These are phyloP conservation scores for Melanaphis sacchari DNA, from an alignment of 1,140 invertebrate genomes.

Conservation along the genomic window DNA sequence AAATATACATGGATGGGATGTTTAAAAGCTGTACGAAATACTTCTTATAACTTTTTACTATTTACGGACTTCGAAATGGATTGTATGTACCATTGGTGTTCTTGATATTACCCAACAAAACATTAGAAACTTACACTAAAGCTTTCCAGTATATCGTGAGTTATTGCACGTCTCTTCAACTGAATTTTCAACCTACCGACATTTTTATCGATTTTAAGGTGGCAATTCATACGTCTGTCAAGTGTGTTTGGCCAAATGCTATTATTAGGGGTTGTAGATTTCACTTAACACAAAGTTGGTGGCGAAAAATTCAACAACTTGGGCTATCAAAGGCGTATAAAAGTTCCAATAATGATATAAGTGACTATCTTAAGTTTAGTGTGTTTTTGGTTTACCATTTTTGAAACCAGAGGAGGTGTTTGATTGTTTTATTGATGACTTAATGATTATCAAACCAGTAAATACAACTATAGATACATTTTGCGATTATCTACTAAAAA, in stretches of 20 bases:
- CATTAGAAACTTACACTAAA: too few relatives aligned
- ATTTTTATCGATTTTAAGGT: too few relatives aligned
- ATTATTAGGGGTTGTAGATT: too few relatives aligned
- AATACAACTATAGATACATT: neutral
- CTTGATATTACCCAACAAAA: neutral
- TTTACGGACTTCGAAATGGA: neutral
- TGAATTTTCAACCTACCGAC: too few relatives aligned
- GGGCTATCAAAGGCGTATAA: neutral
- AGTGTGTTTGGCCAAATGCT: too few relatives aligned
- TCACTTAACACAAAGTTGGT: too few relatives aligned
- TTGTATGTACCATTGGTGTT: neutral
- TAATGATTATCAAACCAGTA: neutral
- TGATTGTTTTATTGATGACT: neutral
- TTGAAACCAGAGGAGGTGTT: neutral
- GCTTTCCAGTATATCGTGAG: too few relatives aligned
- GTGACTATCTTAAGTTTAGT: neutral
- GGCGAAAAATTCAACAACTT: too few relatives aligned
- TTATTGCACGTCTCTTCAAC: too few relatives aligned
- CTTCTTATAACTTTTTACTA: neutral
- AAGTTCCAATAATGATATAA: neutral
- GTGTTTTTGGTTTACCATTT: neutral
- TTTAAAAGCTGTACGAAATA: neutral
- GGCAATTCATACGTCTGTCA: too few relatives aligned
- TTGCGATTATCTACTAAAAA: neutral
- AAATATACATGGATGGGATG: neutral